Evolutionary conservation across 2,797 vertebrate genomes (phyloP), one percentile per base, ranked within the genome.

Genomic region (Streptopelia turtur): DNA sequence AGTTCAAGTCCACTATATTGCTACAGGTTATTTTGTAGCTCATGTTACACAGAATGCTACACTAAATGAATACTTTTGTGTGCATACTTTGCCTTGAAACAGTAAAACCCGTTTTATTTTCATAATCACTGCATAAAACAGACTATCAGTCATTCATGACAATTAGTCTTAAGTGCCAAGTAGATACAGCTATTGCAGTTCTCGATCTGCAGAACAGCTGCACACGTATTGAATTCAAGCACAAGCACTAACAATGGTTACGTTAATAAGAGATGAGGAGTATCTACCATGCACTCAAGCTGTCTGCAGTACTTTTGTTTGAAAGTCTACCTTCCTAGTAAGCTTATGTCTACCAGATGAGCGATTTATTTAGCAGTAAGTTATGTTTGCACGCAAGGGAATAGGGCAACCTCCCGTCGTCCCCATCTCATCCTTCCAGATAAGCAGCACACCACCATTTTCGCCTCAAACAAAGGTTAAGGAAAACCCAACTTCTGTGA

Each of bases 401-500:
- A 66, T 3, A 61, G 81, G 41, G 88, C 65, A 80, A 57, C 10
- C 88, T 69, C 52, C 25, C 18, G 50, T 14, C 66, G 50, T 61
- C 71, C 92, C 78, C 70, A 75, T 84, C 79, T 71, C 93, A 87
- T 63, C 92, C 83, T 72, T 55, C 39, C 81, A 83, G 80, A 87
- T 25, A 76, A 28, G 43, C 65, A 22, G 53, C 61, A 16, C 82
- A 93, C 95, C 94, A 94, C 95, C 95, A 94, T 95, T 75, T 96
- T 92, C 17, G 43, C 53, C 25, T 75, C 83, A 57, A 70, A 90
- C 86, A 90, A 96, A 93, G 89, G 71, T 92, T 66, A 89, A 68
- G 68, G 47, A 76, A 87, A 91, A 43, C 30, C 37, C 37, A 94
- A 65, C 47, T 87, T 61, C 16, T 28, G 49, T 5, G 30, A 31